phyloP scores from a whole-genome alignment of 2,113 vertebrate genomes.

The chimpanzee (Pan troglodytes) region NHGRI_mPanTro3-v2.1_pri NC_072413.2:77657001-77657500 shows the following conservation, averaged over 20 bases:
- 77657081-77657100: constrained; percentile 69
- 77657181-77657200: constrained; percentile 78
- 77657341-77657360: constrained; percentile 37
- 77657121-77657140: constrained; percentile 77
- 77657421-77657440: not conserved
- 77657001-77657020: constrained; percentile 66
- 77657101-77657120: constrained; percentile 77
- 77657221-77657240: constrained; percentile 76
- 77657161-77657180: constrained; percentile 80
- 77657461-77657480: not conserved
- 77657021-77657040: constrained; percentile 76
- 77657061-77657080: constrained; percentile 84
- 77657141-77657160: constrained; percentile 87
- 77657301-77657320: constrained; percentile 76
- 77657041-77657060: constrained; percentile 77
- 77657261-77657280: constrained; percentile 79
- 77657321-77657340: constrained; percentile 48
- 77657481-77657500: not conserved
- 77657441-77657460: not conserved
- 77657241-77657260: constrained; percentile 74
- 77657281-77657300: constrained; percentile 74
- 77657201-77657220: constrained; percentile 74
- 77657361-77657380: constrained; percentile 56
- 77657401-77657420: not conserved
- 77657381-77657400: constrained; percentile 25